These are phyloP conservation scores for Rhagonycha lutea DNA, from an alignment of 2,888 invertebrate species.

Conservation along the genomic window DNA sequence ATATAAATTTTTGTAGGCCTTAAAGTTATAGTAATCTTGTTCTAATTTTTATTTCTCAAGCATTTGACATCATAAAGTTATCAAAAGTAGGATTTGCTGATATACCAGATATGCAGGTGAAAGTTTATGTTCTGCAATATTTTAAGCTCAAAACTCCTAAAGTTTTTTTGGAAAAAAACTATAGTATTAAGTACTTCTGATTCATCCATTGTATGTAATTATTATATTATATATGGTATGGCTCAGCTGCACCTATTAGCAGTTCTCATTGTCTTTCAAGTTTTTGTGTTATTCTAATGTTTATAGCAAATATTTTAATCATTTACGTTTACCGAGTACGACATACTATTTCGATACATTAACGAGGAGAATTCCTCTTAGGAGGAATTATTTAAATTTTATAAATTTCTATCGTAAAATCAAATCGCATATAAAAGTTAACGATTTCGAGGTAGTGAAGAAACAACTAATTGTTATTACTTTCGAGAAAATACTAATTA, in stretches of 20 bases:
- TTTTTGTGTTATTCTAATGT: neutral
- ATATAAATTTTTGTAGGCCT: neutral
- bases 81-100: neutral
- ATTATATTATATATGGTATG: no score
- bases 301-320: neutral
- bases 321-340: neutral
- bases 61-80: neutral
- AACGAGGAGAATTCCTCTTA: neutral
- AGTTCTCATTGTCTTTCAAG: neutral
- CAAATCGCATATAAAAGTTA: neutral
- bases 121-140: neutral
- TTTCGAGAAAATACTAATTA: neutral
- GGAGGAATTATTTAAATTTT: neutral
- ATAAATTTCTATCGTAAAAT: neutral
- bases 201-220: no score
- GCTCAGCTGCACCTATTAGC: no score
- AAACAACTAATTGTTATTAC: neutral
- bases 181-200: no score
- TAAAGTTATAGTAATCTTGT: neutral
- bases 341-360: neutral
- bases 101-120: neutral
- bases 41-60: neutral
- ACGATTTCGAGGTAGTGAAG: neutral
- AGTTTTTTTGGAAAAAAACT: no score
- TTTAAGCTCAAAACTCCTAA: no score